phyloP scores from a whole-genome alignment of 23 tunicate species.

The Styela clava region DNA sequence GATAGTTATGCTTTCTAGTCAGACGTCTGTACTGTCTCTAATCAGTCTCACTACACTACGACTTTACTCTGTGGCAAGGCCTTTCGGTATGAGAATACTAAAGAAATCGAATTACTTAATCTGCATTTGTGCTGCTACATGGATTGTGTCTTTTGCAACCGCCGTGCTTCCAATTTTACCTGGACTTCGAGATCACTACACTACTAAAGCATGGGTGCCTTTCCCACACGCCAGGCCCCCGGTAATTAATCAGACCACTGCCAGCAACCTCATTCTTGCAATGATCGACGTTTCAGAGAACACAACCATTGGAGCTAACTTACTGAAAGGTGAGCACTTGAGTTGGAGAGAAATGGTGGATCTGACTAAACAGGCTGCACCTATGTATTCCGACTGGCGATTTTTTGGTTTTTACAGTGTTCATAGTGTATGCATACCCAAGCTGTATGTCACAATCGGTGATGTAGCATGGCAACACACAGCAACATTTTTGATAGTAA shows the following conservation, averaged over 20 bases:
- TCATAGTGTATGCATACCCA: slow-evolving; percentile 85
- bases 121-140: slow-evolving; percentile 19
- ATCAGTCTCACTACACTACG: slow-evolving; percentile 64
- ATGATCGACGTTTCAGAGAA: slow-evolving; percentile 37
- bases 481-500: slow-evolving; percentile 29
- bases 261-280: slow-evolving; percentile 32
- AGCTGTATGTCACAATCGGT: slow-evolving; percentile 40
- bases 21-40: slow-evolving; percentile 58
- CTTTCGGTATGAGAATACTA: slow-evolving; percentile 42
- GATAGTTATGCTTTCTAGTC: slow-evolving; percentile 54
- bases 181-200: slow-evolving; percentile 21
- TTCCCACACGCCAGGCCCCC: slow-evolving; percentile 73
- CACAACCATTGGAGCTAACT: background rate
- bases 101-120: slow-evolving; percentile 25
- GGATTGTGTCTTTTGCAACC: slow-evolving; percentile 32
- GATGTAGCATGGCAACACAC: slow-evolving; percentile 68
- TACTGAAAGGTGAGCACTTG: too few species aligned
- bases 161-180: slow-evolving; percentile 68
- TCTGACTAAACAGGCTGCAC: slow-evolving; percentile 20
- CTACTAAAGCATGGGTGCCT: slow-evolving; percentile 65
- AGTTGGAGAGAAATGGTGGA: slow-evolving; percentile 43
- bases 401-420: slow-evolving; percentile 85
- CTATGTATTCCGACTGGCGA: slow-evolving; percentile 51
- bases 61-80: slow-evolving; percentile 59
- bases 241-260: slow-evolving; percentile 48